Conservation (phyloP, 2,888 invertebrate species). For the Zeuzera pyrina region DNA sequence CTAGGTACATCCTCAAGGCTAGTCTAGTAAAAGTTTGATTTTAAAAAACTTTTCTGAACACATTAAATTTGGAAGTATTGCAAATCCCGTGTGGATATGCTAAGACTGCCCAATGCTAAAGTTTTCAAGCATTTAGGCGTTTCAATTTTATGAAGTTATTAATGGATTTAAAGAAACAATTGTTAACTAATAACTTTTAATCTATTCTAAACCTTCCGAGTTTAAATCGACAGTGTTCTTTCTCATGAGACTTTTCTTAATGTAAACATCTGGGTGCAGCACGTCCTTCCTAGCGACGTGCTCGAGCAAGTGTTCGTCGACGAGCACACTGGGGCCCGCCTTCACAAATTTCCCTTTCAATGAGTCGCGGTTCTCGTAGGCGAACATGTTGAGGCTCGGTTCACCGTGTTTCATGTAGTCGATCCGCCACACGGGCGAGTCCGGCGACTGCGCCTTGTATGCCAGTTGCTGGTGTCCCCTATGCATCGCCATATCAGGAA, state of each 20-base stretch:
- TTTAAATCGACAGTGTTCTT: constrained; percentile 19
- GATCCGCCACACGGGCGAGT: constrained; percentile 51
- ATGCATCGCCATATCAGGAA: constrained; percentile 27
- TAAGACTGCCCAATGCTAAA: not conserved
- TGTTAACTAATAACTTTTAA: constrained; percentile 10
- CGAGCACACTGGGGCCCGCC: constrained; percentile 29
- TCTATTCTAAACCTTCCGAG: not conserved
- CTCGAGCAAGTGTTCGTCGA: constrained; percentile 30
- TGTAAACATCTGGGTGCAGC: constrained; percentile 50
- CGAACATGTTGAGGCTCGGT: constrained; percentile 37
- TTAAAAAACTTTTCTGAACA: no score
- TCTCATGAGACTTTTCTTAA: constrained; percentile 43
- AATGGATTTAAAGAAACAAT: no score
- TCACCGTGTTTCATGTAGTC: constrained; percentile 59
- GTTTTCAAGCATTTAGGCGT: not conserved
- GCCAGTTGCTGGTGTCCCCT: constrained; percentile 27
- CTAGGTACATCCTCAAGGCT: no score
- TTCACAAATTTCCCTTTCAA: constrained; percentile 41
- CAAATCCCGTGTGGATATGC: no score
- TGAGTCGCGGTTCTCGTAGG: constrained; percentile 23
- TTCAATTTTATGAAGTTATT: not conserved
- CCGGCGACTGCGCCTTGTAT: constrained; percentile 29
- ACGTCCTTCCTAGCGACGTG: constrained; percentile 37
- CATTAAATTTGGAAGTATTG: no score
- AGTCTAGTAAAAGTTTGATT: no score